Conservation (phyloP, 2,113 vertebrate species). For the Corythornis madagascariensis region DNA sequence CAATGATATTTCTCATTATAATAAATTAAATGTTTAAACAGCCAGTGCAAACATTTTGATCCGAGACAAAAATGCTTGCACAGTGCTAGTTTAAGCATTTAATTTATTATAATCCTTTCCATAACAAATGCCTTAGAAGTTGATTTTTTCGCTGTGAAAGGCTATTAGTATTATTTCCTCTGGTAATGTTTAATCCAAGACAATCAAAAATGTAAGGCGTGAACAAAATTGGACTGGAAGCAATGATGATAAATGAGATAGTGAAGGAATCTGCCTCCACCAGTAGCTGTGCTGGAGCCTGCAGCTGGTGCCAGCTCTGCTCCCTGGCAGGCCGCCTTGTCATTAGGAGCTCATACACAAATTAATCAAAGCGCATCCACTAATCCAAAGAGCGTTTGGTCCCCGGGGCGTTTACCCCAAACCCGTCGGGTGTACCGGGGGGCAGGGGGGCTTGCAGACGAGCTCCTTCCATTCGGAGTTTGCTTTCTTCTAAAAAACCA, state of each 20-base stretch:
- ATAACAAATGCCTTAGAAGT: constrained; percentile 76
- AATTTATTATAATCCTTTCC: constrained; percentile 84
- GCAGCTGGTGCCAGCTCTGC: constrained; percentile 21
- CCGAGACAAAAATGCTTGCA: constrained; percentile 80
- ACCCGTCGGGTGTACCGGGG: accelerated
- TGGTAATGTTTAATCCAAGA: constrained; percentile 72
- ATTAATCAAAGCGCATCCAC: not conserved
- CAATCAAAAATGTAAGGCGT: constrained; percentile 64
- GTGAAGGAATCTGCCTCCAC: not conserved
- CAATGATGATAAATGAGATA: constrained; percentile 34
- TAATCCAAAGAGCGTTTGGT: not conserved
- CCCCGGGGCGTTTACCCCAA: not conserved
- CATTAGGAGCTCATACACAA: not conserved
- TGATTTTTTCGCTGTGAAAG: constrained; percentile 64
- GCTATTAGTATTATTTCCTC: constrained; percentile 72
- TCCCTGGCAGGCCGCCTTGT: not conserved
- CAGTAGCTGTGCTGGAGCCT: not conserved
- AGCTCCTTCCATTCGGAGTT: not conserved
- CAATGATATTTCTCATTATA: constrained; percentile 77
- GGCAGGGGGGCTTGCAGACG: not conserved
- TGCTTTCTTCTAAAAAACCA: not conserved
- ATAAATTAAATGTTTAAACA: constrained; percentile 85
- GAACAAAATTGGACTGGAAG: constrained; percentile 59
- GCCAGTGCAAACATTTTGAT: constrained; percentile 82
- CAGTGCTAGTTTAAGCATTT: constrained; percentile 79